Base-by-base conservation (phyloP, 2,888 invertebrate species). In the Biston stratarius region DNA sequence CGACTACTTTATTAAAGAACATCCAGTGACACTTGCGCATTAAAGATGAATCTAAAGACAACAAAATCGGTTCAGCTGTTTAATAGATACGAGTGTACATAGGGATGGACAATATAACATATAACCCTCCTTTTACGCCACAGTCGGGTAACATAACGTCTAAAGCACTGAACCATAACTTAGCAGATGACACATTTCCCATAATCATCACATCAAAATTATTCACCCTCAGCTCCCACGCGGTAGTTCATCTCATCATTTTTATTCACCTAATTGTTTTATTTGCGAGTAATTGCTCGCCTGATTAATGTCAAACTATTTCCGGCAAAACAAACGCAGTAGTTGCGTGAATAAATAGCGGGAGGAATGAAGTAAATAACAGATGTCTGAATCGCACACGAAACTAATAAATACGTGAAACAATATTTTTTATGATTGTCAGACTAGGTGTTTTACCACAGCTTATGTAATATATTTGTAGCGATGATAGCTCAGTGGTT, bases 101-200 rank as follows among this genome's bases (percentile, higher is more conserved):
- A 24, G 3, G 24, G 24, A 24, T 3, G 3, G 24, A 24, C 24
- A n/a, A n/a, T n/a, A n/a, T n/a, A n/a, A n/a, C n/a, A n/a, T n/a
- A n/a, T n/a, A n/a, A n/a, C n/a, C n/a, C n/a, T n/a, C n/a, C n/a
- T n/a, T n/a, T n/a, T 2, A 24, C 24, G 24, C 24, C 3, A 3
- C 24, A 24, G 24, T 24, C 3, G 24, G 24, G 24, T 24, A 24
- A 24, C 24, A 24, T 24, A 24, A 24, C 24, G 24, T 24, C 24
- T 38, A 11, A 33, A 33, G 34, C 51, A 84, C 74, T 90, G 83
- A 84, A 82, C 84, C 91, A 82, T 87, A 80, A 86, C 85, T 52
- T 34, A 64, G 70, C 93, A 93, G 90, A 93, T 93, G 93, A 93
- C 86, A 83, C 60, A 49, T 74, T 92, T 94, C 93, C 85, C 93